Evolutionary conservation across 2,113 vertebrate species (phyloP), one percentile per base, ranked within the genome.

Genomic region (Corynorhinus townsendii): DNA sequence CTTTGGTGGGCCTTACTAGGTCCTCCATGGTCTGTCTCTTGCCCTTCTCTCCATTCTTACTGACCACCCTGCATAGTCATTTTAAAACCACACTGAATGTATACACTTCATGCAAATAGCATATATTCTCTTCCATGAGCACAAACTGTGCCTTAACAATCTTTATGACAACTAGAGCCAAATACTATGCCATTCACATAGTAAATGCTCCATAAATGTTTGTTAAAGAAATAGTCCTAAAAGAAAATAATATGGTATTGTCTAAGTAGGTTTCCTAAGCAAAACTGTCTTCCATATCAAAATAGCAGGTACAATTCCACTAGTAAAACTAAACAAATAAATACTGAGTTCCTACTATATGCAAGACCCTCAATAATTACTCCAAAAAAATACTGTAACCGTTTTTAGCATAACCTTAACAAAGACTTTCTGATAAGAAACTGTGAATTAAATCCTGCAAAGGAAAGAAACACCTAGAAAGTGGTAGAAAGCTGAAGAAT

Each of bases 151-250:
- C 66, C 56, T 86, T 62, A 84, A 33, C 43, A 85, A 82, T n/a
- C 35, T 40, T 49, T 80, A 35, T 26, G 22, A 82, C 40, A 35
- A 14, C 72, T 38, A 62, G 11, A 77, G 68, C 11, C 62, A 79
- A 92, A 95, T 66, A 83, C 16, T 73, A 28, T 72, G 47, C 62
- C 4, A 49, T 30, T 62, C 47, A 81, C 38, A 84, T 0, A 84
- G 20, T 52, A 66, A 89, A 35, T 66, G n/a, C 5, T 86, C 68
- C 59, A 59, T 33, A 83, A 86, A 75, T 54, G 17, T 54, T 54
- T 92, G 47, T 79, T 82, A 20, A 90, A 73, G 20, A 94, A 89
- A 95, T 77, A 83, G 75, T 59, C 38, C 9, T 82, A 19, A 84
- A 95, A 95, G 43, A 64, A 71, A 68, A 62, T 2, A 35, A 33